A percentile compares a stretch with the other conserved stretches of the same genome.
Evolutionary conservation across 1,140 invertebrate genomes (phyloP).

Genomic region (Mylabris phalerata): DNA sequence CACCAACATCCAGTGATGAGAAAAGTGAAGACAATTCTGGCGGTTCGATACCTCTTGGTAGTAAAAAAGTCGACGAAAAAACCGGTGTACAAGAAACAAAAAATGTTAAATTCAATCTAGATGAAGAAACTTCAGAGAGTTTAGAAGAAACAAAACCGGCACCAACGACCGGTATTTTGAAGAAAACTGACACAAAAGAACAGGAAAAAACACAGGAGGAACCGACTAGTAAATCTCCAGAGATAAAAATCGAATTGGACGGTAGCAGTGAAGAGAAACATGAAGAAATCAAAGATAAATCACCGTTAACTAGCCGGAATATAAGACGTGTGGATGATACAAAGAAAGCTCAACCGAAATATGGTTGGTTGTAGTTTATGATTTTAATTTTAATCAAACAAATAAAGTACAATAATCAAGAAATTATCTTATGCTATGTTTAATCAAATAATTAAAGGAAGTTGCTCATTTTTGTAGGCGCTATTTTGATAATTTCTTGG

Average conservation of each 20-base stretch:
- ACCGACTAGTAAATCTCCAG: not conserved
- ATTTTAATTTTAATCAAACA: too few species aligned
- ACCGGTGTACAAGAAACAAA: not conserved
- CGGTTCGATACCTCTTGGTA: not conserved
- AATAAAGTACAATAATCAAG: too few species aligned
- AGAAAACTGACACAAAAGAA: not conserved
- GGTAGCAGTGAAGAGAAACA: not conserved
- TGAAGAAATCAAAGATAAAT: slow-evolving; percentile 1
- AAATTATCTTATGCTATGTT: too few species aligned
- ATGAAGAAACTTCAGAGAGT: not conserved
- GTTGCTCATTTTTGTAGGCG: not conserved
- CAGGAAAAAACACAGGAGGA: not conserved
- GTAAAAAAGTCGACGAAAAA: not conserved
- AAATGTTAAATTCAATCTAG: slow-evolving; percentile 5
- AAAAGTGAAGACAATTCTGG: slow-evolving; percentile 4
- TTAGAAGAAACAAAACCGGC: not conserved
- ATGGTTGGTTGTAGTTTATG: slow-evolving; percentile 25
- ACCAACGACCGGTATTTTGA: not conserved
- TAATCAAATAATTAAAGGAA: not conserved
- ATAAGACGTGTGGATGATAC: slow-evolving; percentile 20
- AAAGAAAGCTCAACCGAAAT: slow-evolving; percentile 21
- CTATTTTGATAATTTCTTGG: not conserved
- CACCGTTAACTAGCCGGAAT: slow-evolving; percentile 21
- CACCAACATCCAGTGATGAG: slow-evolving; percentile 1
- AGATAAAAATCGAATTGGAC: not conserved